Evolutionary conservation across 2,888 invertebrate species (phyloP).

Genomic region (Drosophila picticornis): DNA sequence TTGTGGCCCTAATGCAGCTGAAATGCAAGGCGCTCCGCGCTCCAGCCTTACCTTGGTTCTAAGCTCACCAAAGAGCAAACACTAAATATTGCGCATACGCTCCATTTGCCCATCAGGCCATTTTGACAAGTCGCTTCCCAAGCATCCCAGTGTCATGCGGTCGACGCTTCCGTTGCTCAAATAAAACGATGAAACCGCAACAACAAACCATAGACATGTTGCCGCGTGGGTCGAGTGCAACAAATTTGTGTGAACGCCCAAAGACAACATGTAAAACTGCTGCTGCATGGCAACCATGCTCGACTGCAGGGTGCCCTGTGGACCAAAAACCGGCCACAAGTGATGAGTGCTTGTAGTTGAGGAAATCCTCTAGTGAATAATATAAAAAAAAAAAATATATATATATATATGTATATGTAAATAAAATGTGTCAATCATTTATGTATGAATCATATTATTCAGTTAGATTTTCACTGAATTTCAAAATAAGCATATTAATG

Average conservation of each 20-base stretch:
- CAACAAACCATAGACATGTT: background rate
- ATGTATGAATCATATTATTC: background rate
- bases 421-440: background rate
- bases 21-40: constrained; percentile 6
- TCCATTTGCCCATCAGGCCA: constrained; percentile 21
- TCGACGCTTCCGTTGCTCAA: constrained; percentile 39
- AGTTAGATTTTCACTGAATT: background rate
- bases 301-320: constrained; percentile 18
- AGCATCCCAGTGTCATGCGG: constrained; percentile 27
- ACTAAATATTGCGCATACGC: constrained; percentile 27
- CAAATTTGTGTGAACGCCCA: constrained; percentile 47
- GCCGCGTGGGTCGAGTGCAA: constrained; percentile 55
- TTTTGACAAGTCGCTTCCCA: background rate
- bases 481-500: background rate
- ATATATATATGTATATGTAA: background rate
- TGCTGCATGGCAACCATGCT: background rate
- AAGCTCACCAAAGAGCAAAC: background rate
- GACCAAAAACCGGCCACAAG: background rate
- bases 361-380: background rate
- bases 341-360: background rate
- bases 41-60: constrained; percentile 30
- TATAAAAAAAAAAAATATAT: background rate
- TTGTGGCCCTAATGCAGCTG: constrained; percentile 46
- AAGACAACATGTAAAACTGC: constrained; percentile 33
- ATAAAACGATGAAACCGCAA: constrained; percentile 7